A percentile compares a stretch with the other conserved stretches of the same genome.
Conservation (phyloP, 2,888 invertebrate species). For the Drosophila macrospina region DNA sequence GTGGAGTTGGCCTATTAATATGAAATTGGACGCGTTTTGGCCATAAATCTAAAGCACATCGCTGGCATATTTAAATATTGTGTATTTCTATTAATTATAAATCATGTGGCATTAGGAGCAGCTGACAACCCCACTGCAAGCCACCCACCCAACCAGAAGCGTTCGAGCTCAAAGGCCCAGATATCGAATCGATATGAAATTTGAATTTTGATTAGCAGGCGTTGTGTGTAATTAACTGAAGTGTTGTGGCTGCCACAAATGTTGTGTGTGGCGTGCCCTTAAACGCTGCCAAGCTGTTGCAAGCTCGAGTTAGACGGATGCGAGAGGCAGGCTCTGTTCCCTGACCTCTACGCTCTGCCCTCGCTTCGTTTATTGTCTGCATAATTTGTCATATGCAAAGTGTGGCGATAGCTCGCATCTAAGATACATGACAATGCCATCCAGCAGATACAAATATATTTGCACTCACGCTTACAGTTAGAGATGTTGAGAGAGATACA, state of each 20-base stretch:
- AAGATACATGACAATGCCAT: constrained; percentile 25
- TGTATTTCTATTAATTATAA: constrained; percentile 69
- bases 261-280: constrained; percentile 34
- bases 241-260: constrained; percentile 30
- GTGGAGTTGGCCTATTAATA: constrained; percentile 59
- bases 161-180: not conserved
- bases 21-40: constrained; percentile 51
- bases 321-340: not conserved
- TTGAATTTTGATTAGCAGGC: constrained; percentile 50
- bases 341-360: constrained; percentile 8
- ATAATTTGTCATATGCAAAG: constrained; percentile 71
- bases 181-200: constrained; percentile 50
- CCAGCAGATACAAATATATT: constrained; percentile 21
- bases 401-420: constrained; percentile 37
- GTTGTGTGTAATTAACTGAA: constrained; percentile 49
- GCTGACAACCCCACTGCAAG: constrained; percentile 17
- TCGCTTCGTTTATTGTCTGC: constrained; percentile 49
- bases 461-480: constrained; percentile 5
- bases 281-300: constrained; percentile 38
- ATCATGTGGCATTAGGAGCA: constrained; percentile 58
- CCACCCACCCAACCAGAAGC: not conserved
- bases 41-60: constrained; percentile 63
- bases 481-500: constrained; percentile 4
- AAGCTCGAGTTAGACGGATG: not conserved
- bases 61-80: constrained; percentile 50